These are phyloP conservation scores for Drosophila neotestacea DNA, from an alignment of 2,888 invertebrate genomes.

Conservation along the genomic window DNA sequence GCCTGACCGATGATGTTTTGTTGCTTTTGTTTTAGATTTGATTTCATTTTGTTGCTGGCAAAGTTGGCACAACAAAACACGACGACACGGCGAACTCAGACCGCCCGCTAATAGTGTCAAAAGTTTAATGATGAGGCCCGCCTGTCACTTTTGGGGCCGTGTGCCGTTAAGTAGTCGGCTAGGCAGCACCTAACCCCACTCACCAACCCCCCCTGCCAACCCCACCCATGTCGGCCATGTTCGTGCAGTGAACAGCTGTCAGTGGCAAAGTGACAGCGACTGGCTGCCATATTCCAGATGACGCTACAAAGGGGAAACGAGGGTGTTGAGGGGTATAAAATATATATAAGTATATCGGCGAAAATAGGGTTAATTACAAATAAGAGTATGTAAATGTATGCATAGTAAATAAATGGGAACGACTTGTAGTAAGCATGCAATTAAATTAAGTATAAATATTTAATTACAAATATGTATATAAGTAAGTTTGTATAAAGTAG, in stretches of 20 bases:
- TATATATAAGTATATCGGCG: constrained; percentile 3
- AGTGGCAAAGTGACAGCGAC: constrained; percentile 64
- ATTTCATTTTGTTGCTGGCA: constrained; percentile 27
- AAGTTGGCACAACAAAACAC: constrained; percentile 57
- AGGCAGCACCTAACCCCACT: constrained; percentile 24
- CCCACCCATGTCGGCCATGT: constrained; percentile 43
- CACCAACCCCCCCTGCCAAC: neutral
- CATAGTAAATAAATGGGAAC: neutral
- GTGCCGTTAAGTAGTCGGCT: constrained; percentile 68
- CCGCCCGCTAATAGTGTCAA: constrained; percentile 80
- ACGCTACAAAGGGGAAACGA: neutral
- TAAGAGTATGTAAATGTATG: neutral
- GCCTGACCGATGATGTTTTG: constrained; percentile 39
- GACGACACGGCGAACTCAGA: constrained; percentile 18
- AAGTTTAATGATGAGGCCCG: constrained; percentile 77
- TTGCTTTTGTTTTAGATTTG: constrained; percentile 7
- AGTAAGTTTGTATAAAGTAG: too few relatives aligned
- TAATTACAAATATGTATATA: neutral
- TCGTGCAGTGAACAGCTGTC: constrained; percentile 69
- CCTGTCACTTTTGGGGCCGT: constrained; percentile 67
- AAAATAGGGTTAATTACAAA: constrained; percentile 37
- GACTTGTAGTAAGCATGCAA: neutral
- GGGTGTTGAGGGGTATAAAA: neutral
- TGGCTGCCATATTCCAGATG: constrained; percentile 60
- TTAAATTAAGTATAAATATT: neutral